These are phyloP conservation scores for Philereme transversata DNA, from an alignment of 2,888 invertebrate species.

Conservation along the genomic window DNA sequence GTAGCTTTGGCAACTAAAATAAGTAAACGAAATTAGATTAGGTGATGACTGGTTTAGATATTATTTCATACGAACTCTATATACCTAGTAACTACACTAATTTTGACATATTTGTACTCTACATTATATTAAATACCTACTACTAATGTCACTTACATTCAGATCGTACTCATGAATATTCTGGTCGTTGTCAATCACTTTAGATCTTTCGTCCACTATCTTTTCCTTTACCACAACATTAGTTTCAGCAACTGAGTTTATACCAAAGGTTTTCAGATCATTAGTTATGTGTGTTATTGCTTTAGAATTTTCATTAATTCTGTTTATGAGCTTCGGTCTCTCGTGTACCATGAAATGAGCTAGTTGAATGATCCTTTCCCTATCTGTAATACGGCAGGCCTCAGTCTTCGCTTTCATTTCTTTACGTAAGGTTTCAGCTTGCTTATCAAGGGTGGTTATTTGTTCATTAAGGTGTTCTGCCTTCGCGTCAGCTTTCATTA, in stretches of 20 bases:
- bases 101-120: too few species aligned
- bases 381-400: constrained; percentile 51
- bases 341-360: constrained; percentile 48
- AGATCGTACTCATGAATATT: too few species aligned
- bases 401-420: too few species aligned
- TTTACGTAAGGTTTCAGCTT: too few species aligned
- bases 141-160: not conserved
- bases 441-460: constrained; percentile 39
- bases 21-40: constrained; percentile 4
- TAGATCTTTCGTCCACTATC: too few species aligned
- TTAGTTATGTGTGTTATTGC: constrained; percentile 44
- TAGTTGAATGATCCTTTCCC: constrained; percentile 54
- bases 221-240: constrained; percentile 1
- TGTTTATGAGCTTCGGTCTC: constrained; percentile 43
- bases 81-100: too few species aligned
- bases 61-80: too few species aligned
- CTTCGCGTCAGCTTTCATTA: constrained; percentile 48
- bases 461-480: constrained; percentile 44
- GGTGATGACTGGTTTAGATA: too few species aligned
- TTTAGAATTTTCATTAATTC: constrained; percentile 46
- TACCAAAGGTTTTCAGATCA: constrained; percentile 41
- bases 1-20: constrained; percentile 65
- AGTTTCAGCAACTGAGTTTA: constrained; percentile 11
- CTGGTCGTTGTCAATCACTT: too few species aligned
- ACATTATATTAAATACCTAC: not conserved